Evolutionary conservation across 1,140 invertebrate species (phyloP), one percentile per base, ranked within the genome.

Genomic region (Zophobas atratus): DNA sequence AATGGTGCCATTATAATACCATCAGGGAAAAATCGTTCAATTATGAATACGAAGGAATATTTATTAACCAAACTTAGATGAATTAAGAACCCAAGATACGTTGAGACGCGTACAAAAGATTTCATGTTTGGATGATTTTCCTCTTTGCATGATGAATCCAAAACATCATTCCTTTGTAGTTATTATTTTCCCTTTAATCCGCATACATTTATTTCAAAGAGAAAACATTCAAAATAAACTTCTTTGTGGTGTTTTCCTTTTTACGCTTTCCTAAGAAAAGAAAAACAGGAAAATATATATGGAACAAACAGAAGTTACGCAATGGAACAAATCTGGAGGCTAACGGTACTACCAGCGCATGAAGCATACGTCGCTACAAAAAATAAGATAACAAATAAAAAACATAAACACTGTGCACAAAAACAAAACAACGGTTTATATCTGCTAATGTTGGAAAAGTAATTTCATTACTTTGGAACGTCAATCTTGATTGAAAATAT

Each of bases 1-100:
- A 67, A 67, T 67, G 60, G 6, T 67, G 8, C 6, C 60, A 43
- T 67, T 67, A 43, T 33, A 43, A 67, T 43, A 67, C 43, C 60
- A 67, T 67, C 43, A 67, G 20, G 60, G 60, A 43, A 67, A 67
- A 67, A 67, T 43, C 39, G 60, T 38, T 67, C 33, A 41, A 67
- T 67, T 67, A 43, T 43, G 39, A 48, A 67, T 60, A 36, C 39
- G 39, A 57, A 53, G 2, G 2, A 6, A 67, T n/a, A 32, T 39
- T 3, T 39, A 67, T 32, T 46, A 67, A 20, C n/a, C 4, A 20
- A 39, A 63, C 35, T 63, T 8, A 34, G 8, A 6, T 63, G 5
- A 63, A 63, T 39, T 63, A 6, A 63, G 4, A 46, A 8, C 8
- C 43, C 3, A 46, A 46, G 43, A 8, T 4, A 46, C 43, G 8